phyloP scores from a whole-genome alignment of 2,113 vertebrate genomes.

The Burhinus bistriatus region DNA sequence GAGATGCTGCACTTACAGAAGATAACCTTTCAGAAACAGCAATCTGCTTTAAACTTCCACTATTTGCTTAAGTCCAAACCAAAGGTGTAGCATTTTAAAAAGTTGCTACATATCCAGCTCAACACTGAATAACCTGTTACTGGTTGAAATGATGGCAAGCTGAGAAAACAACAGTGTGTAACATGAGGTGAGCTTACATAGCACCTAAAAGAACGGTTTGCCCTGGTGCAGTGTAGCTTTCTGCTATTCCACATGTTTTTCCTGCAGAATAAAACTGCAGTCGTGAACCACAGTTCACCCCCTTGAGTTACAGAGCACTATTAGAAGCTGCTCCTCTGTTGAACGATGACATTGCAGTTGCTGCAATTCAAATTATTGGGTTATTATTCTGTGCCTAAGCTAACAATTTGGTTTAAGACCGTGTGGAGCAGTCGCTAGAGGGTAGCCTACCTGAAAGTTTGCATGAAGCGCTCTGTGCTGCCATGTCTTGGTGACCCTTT shows the following conservation, averaged over 20 bases:
- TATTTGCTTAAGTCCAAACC: background rate
- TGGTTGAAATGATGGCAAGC: background rate
- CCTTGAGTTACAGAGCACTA: background rate
- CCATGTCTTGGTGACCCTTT: background rate
- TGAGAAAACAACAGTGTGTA: background rate
- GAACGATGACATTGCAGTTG: background rate
- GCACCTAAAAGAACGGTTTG: background rate
- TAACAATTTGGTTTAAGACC: background rate
- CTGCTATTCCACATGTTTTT: background rate
- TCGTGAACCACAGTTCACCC: background rate
- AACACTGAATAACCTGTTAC: background rate
- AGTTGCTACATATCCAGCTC: background rate
- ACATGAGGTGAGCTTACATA: background rate
- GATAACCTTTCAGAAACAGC: background rate
- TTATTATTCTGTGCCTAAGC: background rate
- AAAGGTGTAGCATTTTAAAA: background rate
- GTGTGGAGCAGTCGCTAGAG: background rate
- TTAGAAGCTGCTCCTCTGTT: background rate
- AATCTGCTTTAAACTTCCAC: background rate
- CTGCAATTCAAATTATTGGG: background rate
- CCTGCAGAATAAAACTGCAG: background rate
- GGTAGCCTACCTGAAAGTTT: background rate
- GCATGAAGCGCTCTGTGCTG: background rate
- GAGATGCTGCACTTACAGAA: background rate
- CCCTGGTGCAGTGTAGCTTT: background rate